A percentile compares a stretch with the other conserved stretches of the same genome.
Conservation (phyloP, 2,113 vertebrate species). For the Coptodon bakossiorum region DNA sequence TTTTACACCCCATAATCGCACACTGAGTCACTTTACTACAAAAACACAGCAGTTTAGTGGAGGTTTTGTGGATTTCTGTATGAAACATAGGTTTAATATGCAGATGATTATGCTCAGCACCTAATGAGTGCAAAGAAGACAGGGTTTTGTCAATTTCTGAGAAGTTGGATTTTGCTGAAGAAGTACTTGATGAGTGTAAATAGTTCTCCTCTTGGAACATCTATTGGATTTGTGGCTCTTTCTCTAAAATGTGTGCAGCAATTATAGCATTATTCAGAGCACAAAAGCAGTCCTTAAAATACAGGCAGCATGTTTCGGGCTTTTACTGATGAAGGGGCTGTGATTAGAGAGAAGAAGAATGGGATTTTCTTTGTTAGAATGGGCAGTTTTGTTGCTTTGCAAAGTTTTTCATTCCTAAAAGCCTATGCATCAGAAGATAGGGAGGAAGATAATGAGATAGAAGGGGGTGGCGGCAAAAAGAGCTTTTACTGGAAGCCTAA, state of each 20-base stretch:
- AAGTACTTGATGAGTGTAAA: conserved; percentile 4
- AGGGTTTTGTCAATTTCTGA: background rate
- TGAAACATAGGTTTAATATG: background rate
- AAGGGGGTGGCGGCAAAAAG: background rate
- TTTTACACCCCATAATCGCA: background rate
- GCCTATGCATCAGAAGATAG: conserved; percentile 35
- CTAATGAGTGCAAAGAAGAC: background rate
- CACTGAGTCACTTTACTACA: background rate
- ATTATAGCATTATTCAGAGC: conserved; percentile 47
- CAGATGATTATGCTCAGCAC: background rate
- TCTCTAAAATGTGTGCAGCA: conserved; percentile 28
- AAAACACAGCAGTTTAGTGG: background rate
- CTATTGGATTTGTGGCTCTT: conserved; percentile 12
- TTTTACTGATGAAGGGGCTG: conserved; percentile 25
- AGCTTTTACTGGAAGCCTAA: conserved; percentile 44
- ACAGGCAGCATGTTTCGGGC: conserved; percentile 1
- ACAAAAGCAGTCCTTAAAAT: conserved; percentile 40
- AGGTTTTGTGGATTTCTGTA: background rate
- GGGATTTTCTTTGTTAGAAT: conserved; percentile 40
- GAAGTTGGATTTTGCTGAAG: conserved; percentile 1
- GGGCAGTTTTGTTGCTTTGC: conserved; percentile 22
- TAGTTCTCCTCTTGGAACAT: background rate
- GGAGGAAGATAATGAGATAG: conserved; percentile 42
- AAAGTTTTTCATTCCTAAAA: conserved; percentile 52
- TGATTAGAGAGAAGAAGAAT: conserved; percentile 37